phyloP scores from a whole-genome alignment of 2,113 vertebrate species.

The Alectura lathami region DNA sequence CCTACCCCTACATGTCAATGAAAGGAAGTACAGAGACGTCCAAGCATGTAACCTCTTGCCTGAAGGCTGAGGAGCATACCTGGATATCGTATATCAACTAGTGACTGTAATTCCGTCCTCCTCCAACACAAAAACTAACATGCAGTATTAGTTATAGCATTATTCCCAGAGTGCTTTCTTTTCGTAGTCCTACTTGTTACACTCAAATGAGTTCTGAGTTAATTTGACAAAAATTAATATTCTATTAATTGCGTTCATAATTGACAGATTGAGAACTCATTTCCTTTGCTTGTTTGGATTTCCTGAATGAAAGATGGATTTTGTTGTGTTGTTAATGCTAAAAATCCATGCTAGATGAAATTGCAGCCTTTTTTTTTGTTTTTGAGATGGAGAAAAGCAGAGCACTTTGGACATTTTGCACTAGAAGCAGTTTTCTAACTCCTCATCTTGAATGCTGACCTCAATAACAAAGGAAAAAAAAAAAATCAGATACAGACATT shows the following conservation, averaged over 20 bases:
- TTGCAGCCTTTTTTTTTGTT: background rate
- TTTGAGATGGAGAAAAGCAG: background rate
- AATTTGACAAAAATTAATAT: background rate
- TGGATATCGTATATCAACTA: fast-evolving
- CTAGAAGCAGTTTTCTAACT: background rate
- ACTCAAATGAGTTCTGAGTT: background rate
- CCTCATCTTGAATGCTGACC: background rate
- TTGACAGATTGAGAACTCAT: background rate
- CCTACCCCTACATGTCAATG: fast-evolving
- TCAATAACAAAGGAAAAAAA: background rate
- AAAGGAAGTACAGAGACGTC: background rate
- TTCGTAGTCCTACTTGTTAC: background rate
- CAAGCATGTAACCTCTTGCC: fast-evolving
- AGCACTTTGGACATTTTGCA: background rate
- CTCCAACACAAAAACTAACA: fast-evolving
- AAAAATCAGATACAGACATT: background rate
- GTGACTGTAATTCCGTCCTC: fast-evolving
- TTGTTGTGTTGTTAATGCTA: background rate
- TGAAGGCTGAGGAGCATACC: background rate
- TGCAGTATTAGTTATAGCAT: background rate
- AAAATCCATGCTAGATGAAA: background rate
- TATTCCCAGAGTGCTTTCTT: background rate
- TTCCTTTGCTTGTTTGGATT: constrained; percentile 19
- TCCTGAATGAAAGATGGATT: background rate
- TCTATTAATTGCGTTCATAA: constrained; percentile 5